phyloP scores from a whole-genome alignment of 1,140 invertebrate genomes.

The Bombus terrestris region DNA sequence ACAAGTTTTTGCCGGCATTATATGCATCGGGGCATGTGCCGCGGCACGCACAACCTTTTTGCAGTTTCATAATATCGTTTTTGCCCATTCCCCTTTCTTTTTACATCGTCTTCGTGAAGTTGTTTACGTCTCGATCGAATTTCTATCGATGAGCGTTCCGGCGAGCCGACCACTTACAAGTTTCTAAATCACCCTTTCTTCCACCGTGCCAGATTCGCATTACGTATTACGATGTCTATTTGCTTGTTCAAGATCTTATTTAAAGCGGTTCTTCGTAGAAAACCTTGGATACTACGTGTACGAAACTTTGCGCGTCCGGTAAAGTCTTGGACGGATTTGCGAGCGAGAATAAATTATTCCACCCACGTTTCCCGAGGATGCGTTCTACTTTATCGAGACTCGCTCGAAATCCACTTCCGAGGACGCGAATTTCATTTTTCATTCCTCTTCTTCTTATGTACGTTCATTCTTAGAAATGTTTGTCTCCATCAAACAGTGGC shows the following conservation, averaged over 20 bases:
- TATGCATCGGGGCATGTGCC: conserved; percentile 43
- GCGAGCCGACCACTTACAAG: neutral
- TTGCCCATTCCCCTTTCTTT: conserved; percentile 24
- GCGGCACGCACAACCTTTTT: conserved; percentile 44
- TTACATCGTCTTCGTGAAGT: neutral
- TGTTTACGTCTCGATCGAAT: conserved; percentile 41
- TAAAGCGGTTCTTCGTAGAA: neutral
- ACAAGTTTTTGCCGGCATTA: conserved; percentile 58
- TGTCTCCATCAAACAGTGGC: neutral
- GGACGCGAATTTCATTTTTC: neutral
- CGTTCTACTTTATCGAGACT: neutral
- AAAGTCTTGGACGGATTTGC: conserved; percentile 29
- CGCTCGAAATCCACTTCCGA: neutral
- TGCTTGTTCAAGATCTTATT: conserved; percentile 25
- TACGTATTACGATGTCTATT: neutral
- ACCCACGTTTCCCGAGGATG: conserved; percentile 21
- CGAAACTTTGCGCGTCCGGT: neutral
- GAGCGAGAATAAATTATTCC: conserved; percentile 45
- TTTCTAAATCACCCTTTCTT: neutral
- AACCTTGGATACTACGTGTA: neutral
- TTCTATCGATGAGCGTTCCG: neutral
- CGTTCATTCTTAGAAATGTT: no score
- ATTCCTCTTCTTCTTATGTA: neutral
- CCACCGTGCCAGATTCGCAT: neutral
- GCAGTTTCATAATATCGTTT: conserved; percentile 59